Conservation (phyloP, 2,888 invertebrate genomes). For the Spilarctia lutea region DNA sequence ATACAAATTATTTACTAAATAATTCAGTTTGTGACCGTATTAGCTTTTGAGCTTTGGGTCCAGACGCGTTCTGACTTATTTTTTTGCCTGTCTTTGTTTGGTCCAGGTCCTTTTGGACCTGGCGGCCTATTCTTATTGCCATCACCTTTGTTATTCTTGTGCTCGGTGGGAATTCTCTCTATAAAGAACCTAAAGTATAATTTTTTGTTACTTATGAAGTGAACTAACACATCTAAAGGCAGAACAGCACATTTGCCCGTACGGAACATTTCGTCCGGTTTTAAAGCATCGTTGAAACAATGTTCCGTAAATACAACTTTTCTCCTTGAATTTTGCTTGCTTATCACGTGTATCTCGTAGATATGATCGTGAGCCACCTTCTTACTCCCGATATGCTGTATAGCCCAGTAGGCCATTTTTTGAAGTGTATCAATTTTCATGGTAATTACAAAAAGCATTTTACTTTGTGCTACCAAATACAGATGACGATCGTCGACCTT, state of each 20-base stretch:
- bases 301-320: constrained; percentile 73
- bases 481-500: constrained; percentile 69
- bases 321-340: constrained; percentile 68
- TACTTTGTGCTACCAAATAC: constrained; percentile 67
- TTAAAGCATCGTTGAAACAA: constrained; percentile 74
- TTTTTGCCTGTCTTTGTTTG: constrained; percentile 26
- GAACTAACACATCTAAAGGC: constrained; percentile 64
- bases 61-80: constrained; percentile 34
- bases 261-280: constrained; percentile 74
- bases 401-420: constrained; percentile 74
- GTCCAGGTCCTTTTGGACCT: constrained; percentile 51
- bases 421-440: constrained; percentile 73
- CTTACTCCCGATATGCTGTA: constrained; percentile 77
- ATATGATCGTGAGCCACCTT: constrained; percentile 70
- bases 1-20: not conserved
- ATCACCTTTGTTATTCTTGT: constrained; percentile 52
- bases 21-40: constrained; percentile 7
- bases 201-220: constrained; percentile 70
- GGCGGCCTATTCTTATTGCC: constrained; percentile 49
- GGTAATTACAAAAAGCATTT: constrained; percentile 73
- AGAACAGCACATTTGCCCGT: constrained; percentile 71
- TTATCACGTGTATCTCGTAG: constrained; percentile 74
- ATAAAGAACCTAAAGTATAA: constrained; percentile 71
- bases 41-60: constrained; percentile 31
- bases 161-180: constrained; percentile 58